phyloP scores from a whole-genome alignment of 2,888 invertebrate genomes.

The Scelioninae gen. 1 region DNA sequence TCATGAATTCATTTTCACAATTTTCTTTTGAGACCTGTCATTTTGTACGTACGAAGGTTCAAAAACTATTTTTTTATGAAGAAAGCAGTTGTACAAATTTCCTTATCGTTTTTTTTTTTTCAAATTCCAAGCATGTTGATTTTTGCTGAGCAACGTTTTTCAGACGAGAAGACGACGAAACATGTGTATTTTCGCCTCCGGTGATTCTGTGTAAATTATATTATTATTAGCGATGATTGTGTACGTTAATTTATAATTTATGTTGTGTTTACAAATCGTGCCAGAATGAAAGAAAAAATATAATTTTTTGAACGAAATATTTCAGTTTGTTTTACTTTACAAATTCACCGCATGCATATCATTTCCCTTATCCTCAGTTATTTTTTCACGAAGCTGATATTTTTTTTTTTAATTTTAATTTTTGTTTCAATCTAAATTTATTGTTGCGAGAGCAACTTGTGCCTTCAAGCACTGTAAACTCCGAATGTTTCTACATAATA shows the following conservation, averaged over 20 bases:
- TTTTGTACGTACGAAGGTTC: slow-evolving; percentile 55
- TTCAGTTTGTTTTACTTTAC: slow-evolving; percentile 40
- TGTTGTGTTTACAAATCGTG: slow-evolving; percentile 84
- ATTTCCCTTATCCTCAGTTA: slow-evolving; percentile 47
- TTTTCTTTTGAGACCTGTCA: slow-evolving; percentile 43
- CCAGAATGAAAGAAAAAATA: slow-evolving; percentile 83
- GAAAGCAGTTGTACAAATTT: background rate
- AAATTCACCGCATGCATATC: background rate
- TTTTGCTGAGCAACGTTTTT: slow-evolving; percentile 54
- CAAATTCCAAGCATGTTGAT: slow-evolving; percentile 52
- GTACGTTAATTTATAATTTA: slow-evolving; percentile 84
- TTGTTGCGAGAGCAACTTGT: slow-evolving; percentile 40
- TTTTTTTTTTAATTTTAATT: background rate
- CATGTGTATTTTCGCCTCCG: slow-evolving; percentile 55
- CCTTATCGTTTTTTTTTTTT: slow-evolving; percentile 25
- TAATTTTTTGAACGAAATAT: slow-evolving; percentile 83
- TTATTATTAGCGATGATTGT: slow-evolving; percentile 80
- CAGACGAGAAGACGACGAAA: slow-evolving; percentile 64
- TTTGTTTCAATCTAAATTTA: slow-evolving; percentile 15
- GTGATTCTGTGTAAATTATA: slow-evolving; percentile 74
- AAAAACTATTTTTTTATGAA: slow-evolving; percentile 45
- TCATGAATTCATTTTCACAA: slow-evolving; percentile 50
- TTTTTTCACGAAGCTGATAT: slow-evolving; percentile 15
- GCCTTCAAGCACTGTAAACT: slow-evolving; percentile 49
- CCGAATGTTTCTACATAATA: slow-evolving; percentile 36